Evolutionary conservation across 1,140 invertebrate species (phyloP), one percentile per base, ranked within the genome.

Genomic region (Spodoptera frugiperda): DNA sequence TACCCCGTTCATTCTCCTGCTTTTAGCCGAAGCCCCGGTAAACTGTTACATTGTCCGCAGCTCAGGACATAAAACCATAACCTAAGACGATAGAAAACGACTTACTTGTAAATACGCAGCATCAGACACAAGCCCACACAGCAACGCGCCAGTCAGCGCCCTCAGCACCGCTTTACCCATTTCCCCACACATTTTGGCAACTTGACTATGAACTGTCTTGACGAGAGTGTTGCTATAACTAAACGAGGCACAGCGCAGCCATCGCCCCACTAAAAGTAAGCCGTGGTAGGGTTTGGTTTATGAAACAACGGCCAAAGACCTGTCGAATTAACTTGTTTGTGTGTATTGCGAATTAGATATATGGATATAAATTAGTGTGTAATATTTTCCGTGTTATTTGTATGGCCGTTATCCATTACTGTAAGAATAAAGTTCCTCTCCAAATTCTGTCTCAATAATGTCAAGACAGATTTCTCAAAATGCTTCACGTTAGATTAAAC

Each of bases 161-260:
- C 92, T 78, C 82, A 92, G 78, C 6, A 93, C 92, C 9, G 92
- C 92, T 76, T 92, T 92, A 30, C 92, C 92, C 91, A 92, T 93
- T 77, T 92, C 91, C 59, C 92, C 92, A 71, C 92, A 93, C 91
- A 93, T 93, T 78, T 81, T 89, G 75, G 21, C 39, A 63, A 57
- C 48, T 53, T 39, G 70, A 61, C 76, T 83, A 76, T 76, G 77
- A 54, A 68, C 76, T 46, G 57, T 59, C 77, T 44, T 70, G 8
- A 57, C 53, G 33, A 63, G 6, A 57, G 63, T 63, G 57, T 57
- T 14, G 51, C n/a, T 63, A 5, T 65, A 39, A 65, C 39, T 73
- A 49, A 78, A 78, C 67, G 67, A 39, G 54, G 48, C 44, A 46
- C 51, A 21, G 57, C 33, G 19, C 48, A 55, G 39, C 53, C 53